A percentile compares a stretch with the other conserved stretches of the same genome.
phyloP scores from a whole-genome alignment of 2,797 vertebrate genomes.

The Argya squamiceps region DNA sequence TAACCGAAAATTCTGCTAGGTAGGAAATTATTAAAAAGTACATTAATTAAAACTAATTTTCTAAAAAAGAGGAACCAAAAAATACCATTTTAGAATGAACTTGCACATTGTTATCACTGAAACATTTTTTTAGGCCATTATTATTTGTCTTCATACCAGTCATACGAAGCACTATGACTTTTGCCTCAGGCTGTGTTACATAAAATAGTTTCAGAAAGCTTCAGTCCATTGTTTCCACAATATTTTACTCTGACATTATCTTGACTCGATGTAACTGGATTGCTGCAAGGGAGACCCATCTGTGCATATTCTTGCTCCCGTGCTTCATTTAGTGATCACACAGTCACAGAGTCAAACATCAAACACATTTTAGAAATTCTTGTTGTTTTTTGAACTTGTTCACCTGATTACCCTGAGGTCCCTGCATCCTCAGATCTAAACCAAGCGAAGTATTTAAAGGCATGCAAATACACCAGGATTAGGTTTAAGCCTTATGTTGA shows the following conservation, averaged over 20 bases:
- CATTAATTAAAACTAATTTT: neutral
- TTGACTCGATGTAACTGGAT: neutral
- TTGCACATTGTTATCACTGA: neutral
- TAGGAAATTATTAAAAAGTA: neutral
- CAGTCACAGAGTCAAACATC: neutral
- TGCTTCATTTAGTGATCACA: neutral
- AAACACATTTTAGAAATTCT: neutral
- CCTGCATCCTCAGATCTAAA: neutral
- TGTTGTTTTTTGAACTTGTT: neutral
- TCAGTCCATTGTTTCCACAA: neutral
- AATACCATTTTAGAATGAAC: neutral
- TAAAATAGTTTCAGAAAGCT: neutral
- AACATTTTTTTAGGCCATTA: neutral
- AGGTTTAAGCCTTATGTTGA: neutral
- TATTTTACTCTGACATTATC: neutral
- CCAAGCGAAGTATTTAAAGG: neutral
- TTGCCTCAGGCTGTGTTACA: neutral
- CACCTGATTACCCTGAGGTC: neutral
- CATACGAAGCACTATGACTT: neutral
- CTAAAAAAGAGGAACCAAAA: neutral
- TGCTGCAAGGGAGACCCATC: neutral
- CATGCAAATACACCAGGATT: neutral
- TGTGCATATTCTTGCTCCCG: neutral
- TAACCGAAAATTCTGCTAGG: neutral
- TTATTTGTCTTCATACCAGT: neutral